These are phyloP conservation scores for Lingula anatina DNA, from an alignment of 2,888 invertebrate species.

Conservation along the genomic window DNA sequence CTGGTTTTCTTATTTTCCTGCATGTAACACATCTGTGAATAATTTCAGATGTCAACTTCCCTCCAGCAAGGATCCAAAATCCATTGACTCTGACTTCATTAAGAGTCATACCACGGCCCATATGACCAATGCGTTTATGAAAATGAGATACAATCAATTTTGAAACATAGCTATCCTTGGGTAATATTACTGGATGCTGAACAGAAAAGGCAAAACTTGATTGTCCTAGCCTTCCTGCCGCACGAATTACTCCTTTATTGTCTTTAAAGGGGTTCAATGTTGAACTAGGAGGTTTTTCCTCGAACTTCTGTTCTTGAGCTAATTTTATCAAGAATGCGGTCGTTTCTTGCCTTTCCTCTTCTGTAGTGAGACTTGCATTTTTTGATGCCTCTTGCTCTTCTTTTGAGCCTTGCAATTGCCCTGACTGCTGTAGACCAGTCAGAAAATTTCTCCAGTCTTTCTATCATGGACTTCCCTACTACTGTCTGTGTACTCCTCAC, in stretches of 20 bases:
- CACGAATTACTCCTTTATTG: constrained; percentile 8
- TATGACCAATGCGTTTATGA: neutral
- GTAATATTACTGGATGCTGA: constrained; percentile 12
- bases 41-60: neutral
- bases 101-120: neutral
- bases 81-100: neutral
- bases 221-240: constrained; percentile 11
- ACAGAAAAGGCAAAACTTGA: constrained; percentile 1
- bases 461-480: neutral
- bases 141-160: neutral
- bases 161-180: constrained; percentile 7
- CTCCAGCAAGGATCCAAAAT: neutral
- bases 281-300: neutral
- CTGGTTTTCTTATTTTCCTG: neutral
- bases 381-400: neutral
- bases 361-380: neutral
- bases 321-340: neutral
- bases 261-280: constrained; percentile 1
- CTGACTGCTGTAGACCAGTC: constrained; percentile 2
- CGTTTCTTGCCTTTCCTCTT: neutral
- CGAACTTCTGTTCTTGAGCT: neutral
- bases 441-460: constrained; percentile 5
- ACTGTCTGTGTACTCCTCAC: neutral
- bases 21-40: neutral
- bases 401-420: constrained; percentile 1